Percentiles rank a stretch among this genome's conserved stretches.
Evolutionary conservation across 1,140 invertebrate species (phyloP).

Genomic region (Bombus sylvicola): DNA sequence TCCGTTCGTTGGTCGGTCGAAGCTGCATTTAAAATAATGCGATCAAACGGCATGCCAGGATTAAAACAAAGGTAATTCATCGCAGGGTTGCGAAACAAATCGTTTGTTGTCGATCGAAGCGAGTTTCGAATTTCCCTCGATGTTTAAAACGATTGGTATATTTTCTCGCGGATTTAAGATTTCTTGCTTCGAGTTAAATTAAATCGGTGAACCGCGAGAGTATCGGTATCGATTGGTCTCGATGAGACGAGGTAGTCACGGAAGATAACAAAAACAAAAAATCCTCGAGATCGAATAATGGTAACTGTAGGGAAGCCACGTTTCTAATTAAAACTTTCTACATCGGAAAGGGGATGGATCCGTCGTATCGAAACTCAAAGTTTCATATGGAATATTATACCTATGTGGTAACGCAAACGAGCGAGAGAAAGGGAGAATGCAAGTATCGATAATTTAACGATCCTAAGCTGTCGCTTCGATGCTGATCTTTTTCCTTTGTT

Average conservation of each 20-base stretch:
- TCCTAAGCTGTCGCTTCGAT: neutral
- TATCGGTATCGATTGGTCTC: neutral
- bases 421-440: too few species aligned
- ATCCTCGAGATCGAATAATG: slow-evolving; percentile 5
- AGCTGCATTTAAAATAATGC: neutral
- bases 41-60: neutral
- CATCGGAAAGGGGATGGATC: neutral
- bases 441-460: neutral
- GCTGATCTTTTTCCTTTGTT: neutral
- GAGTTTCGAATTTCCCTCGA: neutral
- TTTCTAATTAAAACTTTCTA: slow-evolving; percentile 65
- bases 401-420: neutral
- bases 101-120: neutral
- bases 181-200: slow-evolving; percentile 38
- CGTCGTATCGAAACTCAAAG: slow-evolving; percentile 16
- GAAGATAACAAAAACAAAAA: slow-evolving; percentile 28
- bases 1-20: neutral
- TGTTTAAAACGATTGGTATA: neutral
- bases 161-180: neutral
- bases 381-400: neutral
- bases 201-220: slow-evolving; percentile 4
- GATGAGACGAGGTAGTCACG: neutral
- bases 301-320: slow-evolving; percentile 19
- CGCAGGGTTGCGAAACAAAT: neutral
- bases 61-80: neutral